Base-by-base conservation (phyloP, 2,888 invertebrate genomes). In the Xestia sexstrigata region DNA sequence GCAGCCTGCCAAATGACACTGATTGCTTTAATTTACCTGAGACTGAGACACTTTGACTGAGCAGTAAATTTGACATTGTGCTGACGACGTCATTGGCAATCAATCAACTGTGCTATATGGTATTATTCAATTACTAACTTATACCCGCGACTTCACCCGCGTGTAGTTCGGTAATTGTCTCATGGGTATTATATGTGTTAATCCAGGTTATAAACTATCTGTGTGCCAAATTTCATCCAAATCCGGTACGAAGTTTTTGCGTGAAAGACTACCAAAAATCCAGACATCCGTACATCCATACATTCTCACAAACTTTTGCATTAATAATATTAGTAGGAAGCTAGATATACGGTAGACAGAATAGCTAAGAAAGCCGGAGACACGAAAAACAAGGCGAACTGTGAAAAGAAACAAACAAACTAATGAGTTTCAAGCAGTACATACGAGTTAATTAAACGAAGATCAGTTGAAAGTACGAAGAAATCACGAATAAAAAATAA, bases 1-100 rank as follows among this genome's bases (percentile, higher is more conserved):
- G 45, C 30, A 11, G 8, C 55, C 62, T 82, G 83, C 83, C 85
- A 85, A 85, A 63, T 76, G 82, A 45, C 70, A 66, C 35, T 70
- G 82, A 73, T 72, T 72, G 69, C 62, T n/a, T 63, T 76, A 70
- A 84, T 76, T 69, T 58, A 62, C 60, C 17, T 66, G 60, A 2
- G 47, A 35, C 17, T 66, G 60, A 2, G 47, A 35, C 39, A 35
- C 2, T 39, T 68, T 45, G 66, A 66, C 20, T 30, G 23, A 26
- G 60, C 9, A 26, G 45, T 23, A 60, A 39, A 49, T 52, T 74
- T 62, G 45, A 65, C 58, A 42, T 15, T 30, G 17, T 26, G 20
- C 63, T 83, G 49, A n/a, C 62, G 42, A 74, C 15, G 58, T n/a
- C 52, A 26, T 11, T 35, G 17, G 0, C 26, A 45, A 58, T 35